Evolutionary conservation across 1,140 invertebrate genomes (phyloP).

Genomic region (Bombus difficillimus): DNA sequence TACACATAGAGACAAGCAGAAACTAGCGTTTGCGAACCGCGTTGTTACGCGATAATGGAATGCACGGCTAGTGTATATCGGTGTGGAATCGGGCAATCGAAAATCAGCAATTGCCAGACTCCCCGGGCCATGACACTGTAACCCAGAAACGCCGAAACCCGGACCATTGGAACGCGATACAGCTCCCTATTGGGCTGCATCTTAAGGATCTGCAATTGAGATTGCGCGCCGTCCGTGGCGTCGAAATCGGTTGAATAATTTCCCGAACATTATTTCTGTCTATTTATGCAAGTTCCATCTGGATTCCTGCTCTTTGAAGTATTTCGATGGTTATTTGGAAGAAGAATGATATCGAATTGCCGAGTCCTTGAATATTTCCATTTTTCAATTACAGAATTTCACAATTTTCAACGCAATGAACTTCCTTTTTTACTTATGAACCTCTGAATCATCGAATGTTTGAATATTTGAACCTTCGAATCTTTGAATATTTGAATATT

Average conservation of each 20-base stretch:
- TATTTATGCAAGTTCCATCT: not conserved
- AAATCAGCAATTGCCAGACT: slow-evolving; percentile 42
- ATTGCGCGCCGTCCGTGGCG: not conserved
- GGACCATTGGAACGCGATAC: not conserved
- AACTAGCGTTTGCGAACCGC: slow-evolving; percentile 28
- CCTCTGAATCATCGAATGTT: too few species aligned
- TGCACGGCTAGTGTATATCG: slow-evolving; percentile 53
- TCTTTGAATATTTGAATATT: too few species aligned
- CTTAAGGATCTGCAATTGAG: slow-evolving; percentile 9
- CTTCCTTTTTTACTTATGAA: fast-evolving
- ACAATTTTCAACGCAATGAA: fast-evolving
- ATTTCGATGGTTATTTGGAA: not conserved
- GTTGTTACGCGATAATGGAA: slow-evolving; percentile 61
- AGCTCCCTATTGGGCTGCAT: not conserved
- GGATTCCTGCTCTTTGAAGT: fast-evolving
- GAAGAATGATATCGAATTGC: not conserved
- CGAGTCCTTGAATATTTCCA: fast-evolving
- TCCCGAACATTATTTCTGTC: not conserved
- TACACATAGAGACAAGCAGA: slow-evolving; percentile 38
- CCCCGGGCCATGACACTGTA: not conserved
- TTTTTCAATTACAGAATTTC: not conserved
- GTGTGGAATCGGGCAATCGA: slow-evolving; percentile 58
- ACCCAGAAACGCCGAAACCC: slow-evolving; percentile 3
- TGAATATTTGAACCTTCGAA: fast-evolving
- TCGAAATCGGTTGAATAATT: not conserved